Conservation (phyloP, 2,888 invertebrate genomes). For the Leucophenga montana region DNA sequence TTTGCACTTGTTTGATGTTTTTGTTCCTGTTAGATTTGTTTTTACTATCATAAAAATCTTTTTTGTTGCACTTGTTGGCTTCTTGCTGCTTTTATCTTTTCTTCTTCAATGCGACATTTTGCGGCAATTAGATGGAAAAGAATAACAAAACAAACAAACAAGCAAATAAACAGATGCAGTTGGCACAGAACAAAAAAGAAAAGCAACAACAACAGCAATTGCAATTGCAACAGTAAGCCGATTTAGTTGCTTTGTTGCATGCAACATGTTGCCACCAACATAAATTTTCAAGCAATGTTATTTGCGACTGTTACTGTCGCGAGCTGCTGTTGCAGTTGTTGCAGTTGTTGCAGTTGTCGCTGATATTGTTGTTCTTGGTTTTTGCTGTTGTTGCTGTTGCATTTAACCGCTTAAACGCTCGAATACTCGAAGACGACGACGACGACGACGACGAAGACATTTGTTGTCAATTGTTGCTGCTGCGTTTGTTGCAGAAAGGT, state of each 20-base stretch:
- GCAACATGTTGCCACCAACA: conserved; percentile 21
- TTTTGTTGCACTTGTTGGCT: background rate
- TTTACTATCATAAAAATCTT: too few relatives aligned
- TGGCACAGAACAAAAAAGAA: too few relatives aligned
- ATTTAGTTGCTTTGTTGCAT: background rate
- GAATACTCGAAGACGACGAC: conserved; percentile 4
- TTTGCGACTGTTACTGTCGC: background rate
- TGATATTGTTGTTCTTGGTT: background rate
- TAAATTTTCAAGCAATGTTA: conserved; percentile 20
- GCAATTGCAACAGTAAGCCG: background rate
- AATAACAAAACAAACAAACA: too few relatives aligned
- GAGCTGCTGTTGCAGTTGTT: background rate
- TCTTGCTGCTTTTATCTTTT: background rate
- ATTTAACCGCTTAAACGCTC: background rate
- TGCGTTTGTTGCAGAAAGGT: background rate
- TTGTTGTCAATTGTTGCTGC: conserved; percentile 16
- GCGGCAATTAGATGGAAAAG: too few relatives aligned
- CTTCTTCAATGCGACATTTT: too few relatives aligned
- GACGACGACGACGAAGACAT: conserved; percentile 11
- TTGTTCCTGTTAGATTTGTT: background rate
- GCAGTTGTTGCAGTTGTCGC: conserved; percentile 15
- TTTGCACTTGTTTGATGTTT: background rate
- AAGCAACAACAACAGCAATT: background rate
- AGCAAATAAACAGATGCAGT: too few relatives aligned
- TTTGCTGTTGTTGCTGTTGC: conserved; percentile 16